Evolutionary conservation across 2,113 vertebrate species (phyloP).

Genomic region (rabbit (Oryctolagus cuniculus)): mOryCun1.1 NC_091442.1:106643001-106643500

Average conservation of each 20-base stretch:
- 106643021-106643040: too few relatives aligned
- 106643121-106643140: neutral
- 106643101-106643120: neutral
- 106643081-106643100: neutral
- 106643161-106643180: neutral
- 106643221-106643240: slow-evolving; percentile 11
- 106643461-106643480: slow-evolving; percentile 15
- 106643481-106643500: neutral
- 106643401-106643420: slow-evolving; percentile 47
- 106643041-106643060: too few relatives aligned
- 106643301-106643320: neutral
- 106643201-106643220: slow-evolving; percentile 17
- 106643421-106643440: slow-evolving; percentile 35
- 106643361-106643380: slow-evolving; percentile 43
- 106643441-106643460: slow-evolving; percentile 56
- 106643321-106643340: neutral
- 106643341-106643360: slow-evolving; percentile 51
- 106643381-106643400: slow-evolving; percentile 7
- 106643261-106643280: neutral
- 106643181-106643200: neutral
- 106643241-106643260: slow-evolving; percentile 17
- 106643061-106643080: too few relatives aligned
- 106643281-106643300: slow-evolving; percentile 28
- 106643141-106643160: neutral
- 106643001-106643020: too few relatives aligned